Evolutionary conservation across 2,888 invertebrate genomes (phyloP).

Genomic region (Campopleginae sp.): DNA sequence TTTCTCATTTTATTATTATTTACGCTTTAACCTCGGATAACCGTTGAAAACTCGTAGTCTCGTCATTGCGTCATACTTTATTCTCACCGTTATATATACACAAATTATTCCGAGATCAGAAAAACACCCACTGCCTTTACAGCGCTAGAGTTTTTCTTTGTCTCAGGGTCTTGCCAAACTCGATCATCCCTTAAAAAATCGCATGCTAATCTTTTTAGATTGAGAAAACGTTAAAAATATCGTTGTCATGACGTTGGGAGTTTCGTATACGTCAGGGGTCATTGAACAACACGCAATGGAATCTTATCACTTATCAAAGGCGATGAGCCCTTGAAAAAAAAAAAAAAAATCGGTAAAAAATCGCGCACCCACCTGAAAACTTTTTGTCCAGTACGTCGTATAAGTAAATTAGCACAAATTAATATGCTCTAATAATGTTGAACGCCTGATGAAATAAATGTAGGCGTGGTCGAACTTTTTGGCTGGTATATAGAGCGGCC

Average conservation of each 20-base stretch:
- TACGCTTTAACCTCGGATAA: conserved; percentile 20
- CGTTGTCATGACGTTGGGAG: not conserved
- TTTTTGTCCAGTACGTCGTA: not conserved
- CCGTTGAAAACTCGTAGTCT: conserved; percentile 29
- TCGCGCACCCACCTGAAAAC: not conserved
- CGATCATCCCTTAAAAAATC: not conserved
- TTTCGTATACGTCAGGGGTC: not conserved
- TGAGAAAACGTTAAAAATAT: not conserved
- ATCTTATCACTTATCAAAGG: not conserved
- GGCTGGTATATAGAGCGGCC: not conserved
- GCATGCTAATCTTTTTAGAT: not conserved
- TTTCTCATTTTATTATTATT: not conserved
- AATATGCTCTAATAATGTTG: not conserved
- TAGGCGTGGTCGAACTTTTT: conserved; percentile 38
- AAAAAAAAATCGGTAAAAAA: not conserved
- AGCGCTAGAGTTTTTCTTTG: not conserved
- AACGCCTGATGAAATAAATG: not conserved
- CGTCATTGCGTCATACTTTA: conserved; percentile 3
- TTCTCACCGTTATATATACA: conserved; percentile 9
- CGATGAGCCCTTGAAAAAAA: not conserved
- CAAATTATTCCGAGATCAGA: not conserved
- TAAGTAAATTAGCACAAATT: not conserved
- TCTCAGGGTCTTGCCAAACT: not conserved
- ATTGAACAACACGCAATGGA: not conserved
- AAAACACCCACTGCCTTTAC: not conserved